Evolutionary conservation across 2,888 invertebrate species (phyloP), one percentile per base, ranked within the genome.

Genomic region (Entomobrya proxima): DNA sequence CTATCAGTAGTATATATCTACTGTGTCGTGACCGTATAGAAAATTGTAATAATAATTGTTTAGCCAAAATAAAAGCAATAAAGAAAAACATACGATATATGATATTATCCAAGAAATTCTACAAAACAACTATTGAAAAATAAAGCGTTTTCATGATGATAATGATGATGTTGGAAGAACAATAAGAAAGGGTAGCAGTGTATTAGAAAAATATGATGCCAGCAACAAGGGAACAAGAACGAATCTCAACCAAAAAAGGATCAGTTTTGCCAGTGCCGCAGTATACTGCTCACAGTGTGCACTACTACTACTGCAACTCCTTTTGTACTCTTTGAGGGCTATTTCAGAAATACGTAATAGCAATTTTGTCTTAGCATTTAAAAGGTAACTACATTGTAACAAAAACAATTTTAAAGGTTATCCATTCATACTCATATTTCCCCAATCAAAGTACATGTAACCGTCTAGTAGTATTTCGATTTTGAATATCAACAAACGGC

Each of bases 201-300:
- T n/a, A 30, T 21, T 13, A 55, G 32, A 76, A 32, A 21, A n/a
- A 76, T 15, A n/a, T 21, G 27, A 13, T 40, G 15, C 27, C 7
- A 55, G 44, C 55, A 37, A 52, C 44, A 52, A 75, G 74, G 74
- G 74, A 75, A 52, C 74, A 24, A 52, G 30, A 50, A 50, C 52
- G 30, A 75, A 35, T 75, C 67, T 47, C 79, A 80, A 35, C 74
- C 81, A 76, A 83, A 76, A 72, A 76, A 76, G 76, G 83, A 76
- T 83, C 83, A 76, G 75, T 83, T 83, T 58, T 67, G 83, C 55
- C 76, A 83, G 76, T 83, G 76, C 76, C 47, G 44, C 69, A 72
- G 83, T 76, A 83, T 82, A 82, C 75, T 74, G 75, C 82, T 82
- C 82, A 69, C 75, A 82, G 82, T 82, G 83, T 83, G 83, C 77